phyloP scores from a whole-genome alignment of 2,113 vertebrate genomes.

The Osmerus eperlanus region DNA sequence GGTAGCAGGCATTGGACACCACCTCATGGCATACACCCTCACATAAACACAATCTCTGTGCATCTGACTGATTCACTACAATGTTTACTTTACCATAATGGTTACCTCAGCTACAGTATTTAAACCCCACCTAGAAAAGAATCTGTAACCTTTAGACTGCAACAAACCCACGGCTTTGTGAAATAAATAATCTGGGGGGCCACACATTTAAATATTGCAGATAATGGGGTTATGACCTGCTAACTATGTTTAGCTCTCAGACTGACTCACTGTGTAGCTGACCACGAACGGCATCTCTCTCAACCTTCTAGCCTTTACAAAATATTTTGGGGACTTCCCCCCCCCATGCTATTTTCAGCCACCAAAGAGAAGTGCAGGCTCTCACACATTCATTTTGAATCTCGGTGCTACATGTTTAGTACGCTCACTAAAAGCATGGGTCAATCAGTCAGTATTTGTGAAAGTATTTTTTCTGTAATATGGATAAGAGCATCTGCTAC shows the following conservation, averaged over 20 bases:
- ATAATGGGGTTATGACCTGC: neutral
- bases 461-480: constrained; percentile 31
- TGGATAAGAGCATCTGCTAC: constrained; percentile 28
- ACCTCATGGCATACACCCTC: too few relatives aligned
- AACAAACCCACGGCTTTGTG: too few relatives aligned
- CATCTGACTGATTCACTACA: too few relatives aligned
- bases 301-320: constrained; percentile 36
- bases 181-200: neutral
- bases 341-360: constrained; percentile 66
- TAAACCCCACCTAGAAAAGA: too few relatives aligned
- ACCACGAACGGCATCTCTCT: constrained; percentile 28
- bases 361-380: constrained; percentile 45
- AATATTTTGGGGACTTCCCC: constrained; percentile 60
- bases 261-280: neutral
- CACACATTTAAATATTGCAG: neutral
- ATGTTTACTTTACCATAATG: too few relatives aligned
- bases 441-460: neutral
- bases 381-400: constrained; percentile 32
- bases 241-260: neutral
- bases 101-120: too few relatives aligned
- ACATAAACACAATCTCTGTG: too few relatives aligned
- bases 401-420: constrained; percentile 17
- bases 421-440: constrained; percentile 22
- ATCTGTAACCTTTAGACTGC: too few relatives aligned
- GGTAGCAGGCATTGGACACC: too few relatives aligned